Evolutionary conservation across 2,797 vertebrate species (phyloP), one percentile per base, ranked within the genome.

Genomic region (Peromyscus aztecus): DNA sequence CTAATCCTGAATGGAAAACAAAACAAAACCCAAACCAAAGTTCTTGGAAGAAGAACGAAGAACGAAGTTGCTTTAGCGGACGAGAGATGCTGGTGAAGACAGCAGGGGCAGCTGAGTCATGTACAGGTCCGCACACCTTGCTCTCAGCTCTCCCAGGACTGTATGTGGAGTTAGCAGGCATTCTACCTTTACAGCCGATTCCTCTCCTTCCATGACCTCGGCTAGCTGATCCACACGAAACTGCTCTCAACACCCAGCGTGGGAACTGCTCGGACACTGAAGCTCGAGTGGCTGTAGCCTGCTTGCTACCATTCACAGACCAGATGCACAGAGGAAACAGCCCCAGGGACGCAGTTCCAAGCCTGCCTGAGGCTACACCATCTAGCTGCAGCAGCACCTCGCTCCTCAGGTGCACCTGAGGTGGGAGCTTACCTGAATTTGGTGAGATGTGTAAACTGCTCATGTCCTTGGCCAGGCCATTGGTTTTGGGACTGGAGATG

Each of bases 401-500:
- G 31, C 17, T 11, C 83, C 43, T 85, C 63, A n/a, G 61, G 63
- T n/a, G 61, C 46, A 14, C 6, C 43, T 12, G 19, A 67, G 0
- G 21, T 8, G 43, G 27, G 67, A 57, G 27, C 97, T 98, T 98
- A 99, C 99, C 99, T 98, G 99, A 98, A 92, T 98, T 98, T 5
- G 99, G 99, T 0, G 99, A 99, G 75, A 99, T 99, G 98, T 99
- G 99, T 98, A 99, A 98, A 98, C 98, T 98, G 98, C 99, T 99
- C 99, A 99, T 99, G 98, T 99, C 99, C 98, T 99, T 99, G 89
- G 99, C 97, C 84, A 99, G 98, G 49, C 99, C 99, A 1, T 99
- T 99, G 95, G 99, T 99, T 98, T 99, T 99, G 77, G 99, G 99
- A 75, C 99, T 99, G 90, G 99, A 99, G 81, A 99, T 98, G 76